phyloP scores from a whole-genome alignment of 2,797 vertebrate genomes.

The Brachymystax lenok region DNA sequence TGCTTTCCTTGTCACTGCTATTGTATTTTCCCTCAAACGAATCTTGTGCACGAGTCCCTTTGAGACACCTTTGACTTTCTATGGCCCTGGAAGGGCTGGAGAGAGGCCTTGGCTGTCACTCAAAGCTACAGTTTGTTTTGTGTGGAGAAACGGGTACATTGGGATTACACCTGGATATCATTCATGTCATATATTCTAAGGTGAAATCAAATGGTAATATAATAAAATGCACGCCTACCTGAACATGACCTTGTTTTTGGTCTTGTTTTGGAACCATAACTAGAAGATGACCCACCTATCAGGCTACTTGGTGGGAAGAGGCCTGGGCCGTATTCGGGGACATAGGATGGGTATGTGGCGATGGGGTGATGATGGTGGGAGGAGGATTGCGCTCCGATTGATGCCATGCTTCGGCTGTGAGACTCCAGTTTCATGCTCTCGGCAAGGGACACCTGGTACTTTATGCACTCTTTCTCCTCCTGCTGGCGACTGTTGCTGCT shows the following conservation, averaged over 20 bases:
- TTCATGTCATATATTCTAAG: slow-evolving; percentile 57
- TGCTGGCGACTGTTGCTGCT: slow-evolving; percentile 81
- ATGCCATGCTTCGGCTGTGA: slow-evolving; percentile 89
- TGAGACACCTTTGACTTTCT: background rate
- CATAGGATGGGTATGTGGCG: slow-evolving; percentile 95
- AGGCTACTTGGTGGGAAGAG: slow-evolving; percentile 98
- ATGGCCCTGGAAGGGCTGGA: background rate
- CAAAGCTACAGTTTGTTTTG: slow-evolving; percentile 32
- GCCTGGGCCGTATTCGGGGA: slow-evolving; percentile 96
- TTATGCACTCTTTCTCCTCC: slow-evolving; percentile 98
- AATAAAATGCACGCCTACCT: slow-evolving; percentile 90
- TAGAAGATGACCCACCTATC: slow-evolving; percentile 94
- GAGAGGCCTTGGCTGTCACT: background rate
- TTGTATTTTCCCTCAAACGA: background rate
- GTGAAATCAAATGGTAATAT: slow-evolving; percentile 74
- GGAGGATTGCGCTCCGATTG: slow-evolving; percentile 86
- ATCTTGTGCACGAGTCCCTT: background rate
- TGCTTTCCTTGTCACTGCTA: background rate
- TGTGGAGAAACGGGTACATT: slow-evolving; percentile 36
- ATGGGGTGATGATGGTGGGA: slow-evolving; percentile 88
- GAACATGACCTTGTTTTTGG: slow-evolving; percentile 98
- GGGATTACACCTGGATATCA: slow-evolving; percentile 54
- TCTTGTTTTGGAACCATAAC: slow-evolving; percentile 97
- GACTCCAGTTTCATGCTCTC: slow-evolving; percentile 98
- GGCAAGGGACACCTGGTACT: slow-evolving; percentile 95